phyloP scores from a whole-genome alignment of 2,888 invertebrate genomes.

The Tetheella fluctuosa region DNA sequence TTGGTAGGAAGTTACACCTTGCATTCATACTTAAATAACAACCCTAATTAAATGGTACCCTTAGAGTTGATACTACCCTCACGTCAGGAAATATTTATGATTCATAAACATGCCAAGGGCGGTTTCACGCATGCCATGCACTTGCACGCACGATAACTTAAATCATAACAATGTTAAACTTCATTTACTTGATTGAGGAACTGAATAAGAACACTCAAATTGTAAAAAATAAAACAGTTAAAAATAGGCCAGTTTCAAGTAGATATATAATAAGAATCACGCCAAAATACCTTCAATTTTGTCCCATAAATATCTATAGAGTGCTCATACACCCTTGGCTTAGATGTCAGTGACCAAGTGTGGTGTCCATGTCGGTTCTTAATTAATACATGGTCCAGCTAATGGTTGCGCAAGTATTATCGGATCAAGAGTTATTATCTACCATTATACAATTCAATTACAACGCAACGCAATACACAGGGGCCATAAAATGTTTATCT shows the following conservation, averaged over 20 bases:
- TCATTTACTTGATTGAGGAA: slow-evolving; percentile 27
- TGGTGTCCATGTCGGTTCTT: slow-evolving; percentile 22
- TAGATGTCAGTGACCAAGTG: not conserved
- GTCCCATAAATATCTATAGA: not conserved
- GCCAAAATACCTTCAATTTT: too few relatives aligned
- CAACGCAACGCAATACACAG: slow-evolving; percentile 18
- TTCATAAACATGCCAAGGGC: slow-evolving; percentile 63
- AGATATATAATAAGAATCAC: too few relatives aligned
- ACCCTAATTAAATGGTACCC: slow-evolving; percentile 52
- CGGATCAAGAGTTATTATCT: slow-evolving; percentile 44
- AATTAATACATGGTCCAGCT: slow-evolving; percentile 34
- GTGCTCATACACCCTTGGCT: not conserved
- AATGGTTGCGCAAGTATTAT: slow-evolving; percentile 44
- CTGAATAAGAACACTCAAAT: too few relatives aligned
- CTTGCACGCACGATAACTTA: slow-evolving; percentile 37
- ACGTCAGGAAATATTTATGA: slow-evolving; percentile 64
- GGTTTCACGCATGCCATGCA: slow-evolving; percentile 39
- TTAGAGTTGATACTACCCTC: slow-evolving; percentile 51
- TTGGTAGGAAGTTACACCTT: slow-evolving; percentile 37
- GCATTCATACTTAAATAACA: slow-evolving; percentile 54
- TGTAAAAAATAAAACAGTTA: too few relatives aligned
- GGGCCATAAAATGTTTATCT: slow-evolving; percentile 25
- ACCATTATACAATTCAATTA: slow-evolving; percentile 51
- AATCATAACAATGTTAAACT: slow-evolving; percentile 43
- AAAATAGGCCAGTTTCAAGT: too few relatives aligned